These are phyloP conservation scores for Drosophila robusta DNA, from an alignment of 2,888 invertebrate genomes.

Conservation along the genomic window DNA sequence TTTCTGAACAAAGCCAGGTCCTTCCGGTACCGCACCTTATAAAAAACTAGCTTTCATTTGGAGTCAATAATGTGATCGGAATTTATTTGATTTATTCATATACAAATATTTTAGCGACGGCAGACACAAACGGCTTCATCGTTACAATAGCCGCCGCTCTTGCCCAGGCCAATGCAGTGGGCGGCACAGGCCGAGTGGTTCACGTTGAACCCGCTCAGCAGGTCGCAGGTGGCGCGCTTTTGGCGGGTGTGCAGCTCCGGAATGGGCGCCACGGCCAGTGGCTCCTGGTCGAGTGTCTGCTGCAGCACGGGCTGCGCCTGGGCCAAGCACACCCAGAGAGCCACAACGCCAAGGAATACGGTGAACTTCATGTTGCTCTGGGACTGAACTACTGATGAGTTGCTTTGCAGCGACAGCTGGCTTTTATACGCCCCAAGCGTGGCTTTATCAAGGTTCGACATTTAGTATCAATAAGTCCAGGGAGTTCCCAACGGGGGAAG, in stretches of 20 bases:
- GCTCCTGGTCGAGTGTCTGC: not conserved
- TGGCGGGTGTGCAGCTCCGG: slow-evolving; percentile 58
- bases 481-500: slow-evolving; percentile 13
- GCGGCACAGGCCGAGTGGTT: slow-evolving; percentile 85
- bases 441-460: slow-evolving; percentile 11
- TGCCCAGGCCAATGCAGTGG: slow-evolving; percentile 82
- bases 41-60: no score
- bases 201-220: slow-evolving; percentile 63
- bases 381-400: not conserved
- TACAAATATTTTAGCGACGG: slow-evolving; percentile 50
- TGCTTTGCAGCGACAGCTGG: not conserved
- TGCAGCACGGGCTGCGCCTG: slow-evolving; percentile 32
- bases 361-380: slow-evolving; percentile 53
- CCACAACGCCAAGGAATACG: slow-evolving; percentile 25
- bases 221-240: slow-evolving; percentile 85
- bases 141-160: slow-evolving; percentile 84
- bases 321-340: slow-evolving; percentile 36
- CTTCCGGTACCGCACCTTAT: no score
- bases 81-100: not conserved
- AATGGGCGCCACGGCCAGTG: not conserved
- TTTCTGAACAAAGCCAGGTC: no score
- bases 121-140: slow-evolving; percentile 84
- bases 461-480: not conserved
- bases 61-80: no score
- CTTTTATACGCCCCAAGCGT: slow-evolving; percentile 11